These are phyloP conservation scores for Thereuonema tuberculata DNA, from an alignment of 1,140 invertebrate species.

Conservation along the genomic window DNA sequence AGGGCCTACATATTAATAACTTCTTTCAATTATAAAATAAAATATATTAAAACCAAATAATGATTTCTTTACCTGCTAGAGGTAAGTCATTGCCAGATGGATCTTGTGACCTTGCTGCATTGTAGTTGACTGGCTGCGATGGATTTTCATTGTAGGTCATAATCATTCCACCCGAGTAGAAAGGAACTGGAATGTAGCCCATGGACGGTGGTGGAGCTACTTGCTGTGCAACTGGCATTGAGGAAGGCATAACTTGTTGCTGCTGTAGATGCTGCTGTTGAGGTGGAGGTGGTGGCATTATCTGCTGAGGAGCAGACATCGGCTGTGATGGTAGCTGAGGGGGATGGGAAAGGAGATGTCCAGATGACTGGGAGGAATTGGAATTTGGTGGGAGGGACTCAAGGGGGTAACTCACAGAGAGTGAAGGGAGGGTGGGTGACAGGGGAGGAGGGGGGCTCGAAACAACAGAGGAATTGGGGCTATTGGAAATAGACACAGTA, in stretches of 20 bases:
- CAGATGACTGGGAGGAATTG: neutral
- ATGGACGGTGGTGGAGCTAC: neutral
- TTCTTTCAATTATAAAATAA: neutral
- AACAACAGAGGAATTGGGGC: neutral
- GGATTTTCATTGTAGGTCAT: neutral
- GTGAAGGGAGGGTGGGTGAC: neutral
- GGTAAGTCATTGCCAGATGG: slow-evolving; percentile 4
- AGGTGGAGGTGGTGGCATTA: neutral
- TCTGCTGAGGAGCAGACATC: neutral
- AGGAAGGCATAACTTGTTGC: neutral
- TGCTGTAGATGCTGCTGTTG: neutral
- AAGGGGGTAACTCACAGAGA: neutral
- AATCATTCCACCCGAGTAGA: neutral
- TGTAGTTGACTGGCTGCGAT: slow-evolving; percentile 1
- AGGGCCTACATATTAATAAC: neutral
- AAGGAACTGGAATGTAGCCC: neutral
- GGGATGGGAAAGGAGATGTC: neutral
- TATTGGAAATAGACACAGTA: neutral
- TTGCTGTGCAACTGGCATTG: neutral
- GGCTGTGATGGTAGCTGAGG: neutral
- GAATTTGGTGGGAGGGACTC: neutral
- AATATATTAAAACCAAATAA: neutral
- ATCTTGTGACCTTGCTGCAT: neutral
- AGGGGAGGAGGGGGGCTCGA: neutral
- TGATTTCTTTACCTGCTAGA: neutral